phyloP scores from a whole-genome alignment of 2,888 invertebrate genomes.

The Drosophila mayaguana region DNA sequence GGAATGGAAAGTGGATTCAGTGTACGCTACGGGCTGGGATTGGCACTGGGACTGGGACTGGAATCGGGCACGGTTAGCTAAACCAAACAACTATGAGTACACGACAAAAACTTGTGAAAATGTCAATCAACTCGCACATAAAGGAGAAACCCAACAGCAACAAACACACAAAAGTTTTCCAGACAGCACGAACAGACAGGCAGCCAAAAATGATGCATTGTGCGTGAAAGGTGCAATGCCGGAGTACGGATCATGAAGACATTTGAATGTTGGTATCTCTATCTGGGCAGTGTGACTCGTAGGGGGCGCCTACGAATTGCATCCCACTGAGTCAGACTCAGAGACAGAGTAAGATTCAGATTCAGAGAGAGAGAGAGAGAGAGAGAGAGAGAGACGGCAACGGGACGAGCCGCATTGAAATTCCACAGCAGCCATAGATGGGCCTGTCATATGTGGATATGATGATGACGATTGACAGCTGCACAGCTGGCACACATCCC shows the following conservation, averaged over 20 bases:
- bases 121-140: conserved; percentile 81
- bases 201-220: conserved; percentile 80
- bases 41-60: conserved; percentile 6
- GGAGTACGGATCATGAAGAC: conserved; percentile 65
- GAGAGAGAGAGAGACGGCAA: background rate
- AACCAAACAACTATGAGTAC: conserved; percentile 49
- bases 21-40: conserved; percentile 13
- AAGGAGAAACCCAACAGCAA: conserved; percentile 32
- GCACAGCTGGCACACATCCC: conserved; percentile 56
- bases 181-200: conserved; percentile 39
- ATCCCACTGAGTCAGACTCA: conserved; percentile 76
- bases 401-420: conserved; percentile 62
- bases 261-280: conserved; percentile 73
- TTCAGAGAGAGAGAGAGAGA: conserved; percentile 37
- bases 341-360: conserved; percentile 47
- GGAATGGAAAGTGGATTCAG: conserved; percentile 25
- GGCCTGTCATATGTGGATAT: conserved; percentile 74
- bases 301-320: conserved; percentile 80
- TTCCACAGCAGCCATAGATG: conserved; percentile 72
- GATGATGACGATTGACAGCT: conserved; percentile 80
- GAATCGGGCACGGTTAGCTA: conserved; percentile 44
- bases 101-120: conserved; percentile 80
- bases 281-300: conserved; percentile 70
- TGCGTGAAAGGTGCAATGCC: conserved; percentile 78
- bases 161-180: conserved; percentile 72